A percentile compares a stretch with the other conserved stretches of the same genome.
Conservation (phyloP, 2,113 vertebrate genomes). For the Grus americana region DNA sequence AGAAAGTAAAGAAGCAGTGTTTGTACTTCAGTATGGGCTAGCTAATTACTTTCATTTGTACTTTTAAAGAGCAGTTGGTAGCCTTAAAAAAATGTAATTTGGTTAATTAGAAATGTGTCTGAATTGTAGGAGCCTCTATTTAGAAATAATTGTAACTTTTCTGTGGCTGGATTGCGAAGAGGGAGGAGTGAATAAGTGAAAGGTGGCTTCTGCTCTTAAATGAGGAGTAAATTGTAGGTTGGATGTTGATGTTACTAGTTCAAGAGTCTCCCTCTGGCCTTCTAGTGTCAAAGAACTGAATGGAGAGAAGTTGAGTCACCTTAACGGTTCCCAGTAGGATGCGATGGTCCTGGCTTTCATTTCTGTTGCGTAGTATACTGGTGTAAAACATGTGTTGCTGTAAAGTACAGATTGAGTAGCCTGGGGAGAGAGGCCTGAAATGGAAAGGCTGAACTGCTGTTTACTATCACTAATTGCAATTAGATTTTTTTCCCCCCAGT, state of each 20-base stretch:
- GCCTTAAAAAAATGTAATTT: not conserved
- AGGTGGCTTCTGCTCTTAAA: not conserved
- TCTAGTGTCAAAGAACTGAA: not conserved
- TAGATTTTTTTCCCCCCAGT: not conserved
- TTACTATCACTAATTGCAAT: not conserved
- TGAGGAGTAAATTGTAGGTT: not conserved
- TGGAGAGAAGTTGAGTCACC: not conserved
- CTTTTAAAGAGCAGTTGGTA: not conserved
- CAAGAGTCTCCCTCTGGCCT: not conserved
- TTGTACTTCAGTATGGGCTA: not conserved
- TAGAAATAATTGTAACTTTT: not conserved
- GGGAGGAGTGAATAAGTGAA: not conserved
- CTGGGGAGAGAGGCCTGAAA: not conserved
- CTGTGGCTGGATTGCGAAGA: not conserved
- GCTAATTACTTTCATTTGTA: not conserved
- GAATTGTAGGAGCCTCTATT: not conserved
- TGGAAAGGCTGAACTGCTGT: not conserved
- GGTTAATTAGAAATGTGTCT: not conserved
- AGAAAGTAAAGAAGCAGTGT: not conserved
- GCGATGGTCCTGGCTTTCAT: not conserved
- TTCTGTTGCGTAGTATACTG: not conserved
- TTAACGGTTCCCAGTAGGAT: not conserved
- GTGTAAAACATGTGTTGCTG: not conserved
- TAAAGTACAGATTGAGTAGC: not conserved
- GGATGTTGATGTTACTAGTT: not conserved